Evolutionary conservation across 2,113 vertebrate species (phyloP).

Genomic region (Tupaia tana): DNA sequence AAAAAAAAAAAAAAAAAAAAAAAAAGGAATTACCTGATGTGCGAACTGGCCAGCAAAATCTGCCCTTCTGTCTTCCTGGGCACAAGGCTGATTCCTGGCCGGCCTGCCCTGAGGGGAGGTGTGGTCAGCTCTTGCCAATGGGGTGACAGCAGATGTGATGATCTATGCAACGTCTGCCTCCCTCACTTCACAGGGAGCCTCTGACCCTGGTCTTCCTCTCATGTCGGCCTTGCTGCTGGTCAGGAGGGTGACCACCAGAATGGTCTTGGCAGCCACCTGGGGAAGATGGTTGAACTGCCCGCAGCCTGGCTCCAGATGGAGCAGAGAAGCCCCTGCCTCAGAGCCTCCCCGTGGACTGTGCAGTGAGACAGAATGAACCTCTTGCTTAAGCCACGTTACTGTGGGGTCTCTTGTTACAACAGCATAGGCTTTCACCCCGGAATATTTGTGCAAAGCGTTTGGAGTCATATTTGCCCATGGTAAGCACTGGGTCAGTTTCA

Average conservation of each 20-base stretch:
- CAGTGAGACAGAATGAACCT: not conserved
- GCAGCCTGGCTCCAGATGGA: not conserved
- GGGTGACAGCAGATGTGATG: not conserved
- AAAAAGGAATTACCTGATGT: not conserved
- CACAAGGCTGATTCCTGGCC: not conserved
- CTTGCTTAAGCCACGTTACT: fast-evolving
- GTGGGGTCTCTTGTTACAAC: not conserved
- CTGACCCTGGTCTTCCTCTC: too few relatives aligned
- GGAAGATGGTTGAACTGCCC: not conserved
- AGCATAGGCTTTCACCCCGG: not conserved
- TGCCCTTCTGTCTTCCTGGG: not conserved
- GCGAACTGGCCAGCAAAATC: not conserved
- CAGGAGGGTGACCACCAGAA: not conserved
- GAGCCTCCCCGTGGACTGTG: not conserved
- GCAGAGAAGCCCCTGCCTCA: too few relatives aligned
- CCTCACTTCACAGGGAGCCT: not conserved
- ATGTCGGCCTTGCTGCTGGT: not conserved
- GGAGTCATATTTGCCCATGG: not conserved
- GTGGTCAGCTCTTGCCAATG: not conserved
- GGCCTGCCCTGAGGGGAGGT: too few relatives aligned
- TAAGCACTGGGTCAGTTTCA: not conserved
- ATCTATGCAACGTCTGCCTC: not conserved
- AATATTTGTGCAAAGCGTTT: not conserved
- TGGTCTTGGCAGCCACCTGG: too few relatives aligned
- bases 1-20: not conserved